Base-by-base conservation (phyloP, 2,888 invertebrate species). In the Osedax fenrisi region DNA sequence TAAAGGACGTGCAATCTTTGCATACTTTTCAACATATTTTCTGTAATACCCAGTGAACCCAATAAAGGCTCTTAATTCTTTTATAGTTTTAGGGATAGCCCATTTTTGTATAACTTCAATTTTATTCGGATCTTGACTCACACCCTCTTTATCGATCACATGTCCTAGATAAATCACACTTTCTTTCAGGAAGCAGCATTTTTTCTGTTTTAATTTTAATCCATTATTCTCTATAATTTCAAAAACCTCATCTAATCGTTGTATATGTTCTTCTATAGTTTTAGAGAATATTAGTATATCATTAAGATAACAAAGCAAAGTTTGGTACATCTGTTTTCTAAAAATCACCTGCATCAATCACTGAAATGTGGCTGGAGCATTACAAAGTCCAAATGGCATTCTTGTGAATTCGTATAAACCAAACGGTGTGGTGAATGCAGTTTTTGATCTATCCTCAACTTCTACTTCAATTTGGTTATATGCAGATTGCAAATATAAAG, bases 1-100 rank as follows among this genome's bases (percentile, higher is more conserved):
- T 2, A 79, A 62, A 13, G 78, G 79, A n/a, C 66, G 41, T 1
- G 79, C 79, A 3, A 79, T 77, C 2, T 56, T 27, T 1, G 79
- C 67, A 74, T 77, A 80, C 2, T 59, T 27, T 21, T 62, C 24
- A 0, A 80, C 72, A 72, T 76, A 80, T 26, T 69, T n/a, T 2
- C 79, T 17, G 72, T 79, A 80, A 74, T 79, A 80, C 5, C 67
- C 24, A 27, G 77, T 76, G 5, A 78, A 56, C 0, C 77, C 76
- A 2, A 77, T 21, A 73, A 79, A 79, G 61, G 66, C 13, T 5
- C 76, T 27, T 5, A 79, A 67, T 21, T 77, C 5, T 61, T 23
- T 21, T 61, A 61, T 21, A 23, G 2, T 61, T 23, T 61, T 21
- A 3, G 3, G 61, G 21, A 61, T 13, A 61, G 61, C 5, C 61